phyloP scores from a whole-genome alignment of 1,140 invertebrate genomes.

The Dreissena rostriformis region DNA sequence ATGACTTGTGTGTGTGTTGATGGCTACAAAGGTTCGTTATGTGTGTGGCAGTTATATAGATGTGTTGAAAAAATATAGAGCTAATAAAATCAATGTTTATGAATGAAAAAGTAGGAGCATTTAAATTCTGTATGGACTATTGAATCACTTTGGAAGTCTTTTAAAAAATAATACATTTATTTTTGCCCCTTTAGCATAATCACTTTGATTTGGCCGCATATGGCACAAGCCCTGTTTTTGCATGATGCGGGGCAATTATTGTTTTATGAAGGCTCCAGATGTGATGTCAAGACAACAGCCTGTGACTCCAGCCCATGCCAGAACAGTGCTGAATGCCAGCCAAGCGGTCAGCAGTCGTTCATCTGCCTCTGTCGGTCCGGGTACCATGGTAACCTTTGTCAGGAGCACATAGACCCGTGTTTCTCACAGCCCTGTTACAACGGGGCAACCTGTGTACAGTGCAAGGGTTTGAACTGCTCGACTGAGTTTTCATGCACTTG shows the following conservation, averaged over 20 bases:
- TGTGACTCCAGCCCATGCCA: slow-evolving; percentile 66
- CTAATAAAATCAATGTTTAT: too few relatives aligned
- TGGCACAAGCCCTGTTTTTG: too few relatives aligned
- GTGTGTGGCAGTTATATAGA: background rate
- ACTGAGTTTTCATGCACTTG: slow-evolving; percentile 22
- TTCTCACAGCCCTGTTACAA: slow-evolving; percentile 70
- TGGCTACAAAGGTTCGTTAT: slow-evolving; percentile 82
- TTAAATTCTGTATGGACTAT: too few relatives aligned
- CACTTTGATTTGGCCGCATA: too few relatives aligned
- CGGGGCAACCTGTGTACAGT: slow-evolving; percentile 57
- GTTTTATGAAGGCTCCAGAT: slow-evolving; percentile 34
- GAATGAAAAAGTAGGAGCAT: too few relatives aligned
- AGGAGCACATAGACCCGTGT: slow-evolving; percentile 57
- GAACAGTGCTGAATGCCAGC: slow-evolving; percentile 63
- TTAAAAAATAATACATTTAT: too few relatives aligned
- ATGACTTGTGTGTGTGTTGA: slow-evolving; percentile 79
- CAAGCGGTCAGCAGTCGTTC: slow-evolving; percentile 50
- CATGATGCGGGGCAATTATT: too few relatives aligned
- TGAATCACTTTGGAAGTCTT: too few relatives aligned
- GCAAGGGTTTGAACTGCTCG: slow-evolving; percentile 24
- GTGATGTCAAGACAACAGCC: slow-evolving; percentile 36
- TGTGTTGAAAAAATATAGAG: background rate
- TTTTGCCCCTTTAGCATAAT: too few relatives aligned
- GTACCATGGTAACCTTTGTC: slow-evolving; percentile 56
- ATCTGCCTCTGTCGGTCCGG: slow-evolving; percentile 50